A percentile compares a stretch with the other conserved stretches of the same genome.
phyloP scores from a whole-genome alignment of 2,113 vertebrate species.

The Todiramphus saurophagus region DNA sequence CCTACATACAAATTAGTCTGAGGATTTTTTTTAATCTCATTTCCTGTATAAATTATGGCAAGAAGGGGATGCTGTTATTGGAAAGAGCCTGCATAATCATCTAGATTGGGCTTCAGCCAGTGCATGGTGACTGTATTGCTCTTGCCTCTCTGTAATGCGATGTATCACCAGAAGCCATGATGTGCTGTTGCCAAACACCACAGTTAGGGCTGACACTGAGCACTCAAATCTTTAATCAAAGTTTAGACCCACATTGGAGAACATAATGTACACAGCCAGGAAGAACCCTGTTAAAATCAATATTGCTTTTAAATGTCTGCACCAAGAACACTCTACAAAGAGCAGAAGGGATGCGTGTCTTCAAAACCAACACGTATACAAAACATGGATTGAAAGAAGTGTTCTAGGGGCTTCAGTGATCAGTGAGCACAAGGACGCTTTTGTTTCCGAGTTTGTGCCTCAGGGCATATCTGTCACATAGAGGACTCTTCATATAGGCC shows the following conservation, averaged over 20 bases:
- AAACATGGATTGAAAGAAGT: neutral
- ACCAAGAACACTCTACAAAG: neutral
- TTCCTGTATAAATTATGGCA: neutral
- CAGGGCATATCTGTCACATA: neutral
- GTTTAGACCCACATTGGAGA: neutral
- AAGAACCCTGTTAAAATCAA: neutral
- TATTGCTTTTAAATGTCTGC: neutral
- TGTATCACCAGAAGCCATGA: neutral
- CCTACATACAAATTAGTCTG: neutral
- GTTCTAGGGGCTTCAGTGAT: neutral
- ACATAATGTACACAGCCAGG: neutral
- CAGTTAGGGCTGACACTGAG: neutral
- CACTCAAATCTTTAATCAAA: neutral
- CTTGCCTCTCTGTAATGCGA: neutral
- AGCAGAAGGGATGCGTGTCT: neutral
- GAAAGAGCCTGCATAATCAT: neutral
- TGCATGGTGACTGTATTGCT: neutral
- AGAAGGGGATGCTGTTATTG: fast-evolving
- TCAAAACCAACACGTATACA: neutral
- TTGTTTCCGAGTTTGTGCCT: neutral
- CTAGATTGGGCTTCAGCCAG: neutral
- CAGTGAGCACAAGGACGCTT: neutral
- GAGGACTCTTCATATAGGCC: neutral
- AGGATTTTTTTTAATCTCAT: neutral
- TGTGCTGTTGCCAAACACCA: neutral